Evolutionary conservation across 2,888 invertebrate genomes (phyloP), one percentile per base, ranked within the genome.

Genomic region (Pollenia labialis): DNA sequence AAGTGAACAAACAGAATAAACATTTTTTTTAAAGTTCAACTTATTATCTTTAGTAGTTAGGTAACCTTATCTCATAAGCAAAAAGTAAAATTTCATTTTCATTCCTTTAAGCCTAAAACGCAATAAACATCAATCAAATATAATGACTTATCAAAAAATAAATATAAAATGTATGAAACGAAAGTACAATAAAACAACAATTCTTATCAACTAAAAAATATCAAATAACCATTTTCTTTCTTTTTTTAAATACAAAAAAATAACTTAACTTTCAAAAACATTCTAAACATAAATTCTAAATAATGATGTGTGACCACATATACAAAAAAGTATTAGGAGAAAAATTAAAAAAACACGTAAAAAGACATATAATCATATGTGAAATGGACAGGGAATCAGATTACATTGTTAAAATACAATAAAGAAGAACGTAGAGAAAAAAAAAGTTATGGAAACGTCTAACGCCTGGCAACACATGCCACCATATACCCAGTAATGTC

Each of bases 151-250:
- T 81, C 64, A 86, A 85, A 88, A 84, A 85, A 46, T 60, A 79
- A 50, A 60, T 60, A 75, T 14, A 46, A 62, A 72, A 44, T 18
- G 32, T 48, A 62, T 66, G 42, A 46, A 54, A 32, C 16, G 66
- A 40, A 60, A 77, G 58, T 46, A 54, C 10, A 74, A 80, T 60
- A 12, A 89, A 90, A 72, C 62, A 44, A 54, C 32, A 76, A 60
- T 89, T 91, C 89, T 91, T 92, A 92, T 92, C 91, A 91, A 91
- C 90, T 89, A 89, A 90, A 32, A 91, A 91, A 91, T 91, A 91
- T 91, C 91, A 91, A 91, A 91, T 91, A 91, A 90, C 92, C 86
- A 77, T 81, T 81, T 72, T 32, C 32, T 32, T 32, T 18, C 18
- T 32, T 32, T 84, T 71, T 56, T 48, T 44, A 48, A 69, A 69